Conservation (phyloP, 2,113 vertebrate genomes). For the Ochotona princeps region DNA sequence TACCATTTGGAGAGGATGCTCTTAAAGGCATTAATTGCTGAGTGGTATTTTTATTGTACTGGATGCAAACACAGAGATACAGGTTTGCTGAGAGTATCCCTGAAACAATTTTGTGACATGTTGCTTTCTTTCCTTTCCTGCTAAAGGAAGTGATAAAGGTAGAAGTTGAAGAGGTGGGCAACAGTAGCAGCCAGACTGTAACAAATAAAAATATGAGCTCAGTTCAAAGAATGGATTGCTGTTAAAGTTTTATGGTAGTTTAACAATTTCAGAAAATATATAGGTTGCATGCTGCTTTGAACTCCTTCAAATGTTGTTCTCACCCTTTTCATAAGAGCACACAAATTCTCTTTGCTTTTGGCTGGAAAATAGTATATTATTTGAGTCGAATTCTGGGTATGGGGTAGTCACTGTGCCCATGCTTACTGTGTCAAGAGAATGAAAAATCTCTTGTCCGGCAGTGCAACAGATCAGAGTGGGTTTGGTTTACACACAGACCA, state of each 20-base stretch:
- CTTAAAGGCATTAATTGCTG: slow-evolving; percentile 48
- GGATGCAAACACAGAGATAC: slow-evolving; percentile 8
- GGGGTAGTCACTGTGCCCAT: not conserved
- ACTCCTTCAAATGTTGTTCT: slow-evolving; percentile 39
- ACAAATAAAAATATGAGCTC: slow-evolving; percentile 67
- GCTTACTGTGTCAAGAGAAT: not conserved
- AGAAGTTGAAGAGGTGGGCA: slow-evolving; percentile 59
- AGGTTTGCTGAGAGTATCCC: not conserved
- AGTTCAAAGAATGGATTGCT: slow-evolving; percentile 68
- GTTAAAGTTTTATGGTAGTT: slow-evolving; percentile 71
- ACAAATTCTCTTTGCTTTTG: slow-evolving; percentile 5
- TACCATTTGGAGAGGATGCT: slow-evolving; percentile 49
- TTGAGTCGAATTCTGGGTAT: slow-evolving; percentile 13
- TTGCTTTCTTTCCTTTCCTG: slow-evolving; percentile 44
- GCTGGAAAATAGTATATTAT: slow-evolving; percentile 29
- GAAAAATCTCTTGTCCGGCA: not conserved
- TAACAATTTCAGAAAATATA: slow-evolving; percentile 67
- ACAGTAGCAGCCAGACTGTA: slow-evolving; percentile 23
- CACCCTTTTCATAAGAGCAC: not conserved
- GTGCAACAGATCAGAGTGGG: not conserved
- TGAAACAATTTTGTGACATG: slow-evolving; percentile 16
- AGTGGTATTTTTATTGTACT: slow-evolving; percentile 36
- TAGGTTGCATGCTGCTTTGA: slow-evolving; percentile 59
- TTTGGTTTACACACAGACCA: not conserved
- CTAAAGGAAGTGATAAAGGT: slow-evolving; percentile 69